Evolutionary conservation across 2,797 vertebrate genomes (phyloP).

Genomic region (Aphelocoma californica): DNA sequence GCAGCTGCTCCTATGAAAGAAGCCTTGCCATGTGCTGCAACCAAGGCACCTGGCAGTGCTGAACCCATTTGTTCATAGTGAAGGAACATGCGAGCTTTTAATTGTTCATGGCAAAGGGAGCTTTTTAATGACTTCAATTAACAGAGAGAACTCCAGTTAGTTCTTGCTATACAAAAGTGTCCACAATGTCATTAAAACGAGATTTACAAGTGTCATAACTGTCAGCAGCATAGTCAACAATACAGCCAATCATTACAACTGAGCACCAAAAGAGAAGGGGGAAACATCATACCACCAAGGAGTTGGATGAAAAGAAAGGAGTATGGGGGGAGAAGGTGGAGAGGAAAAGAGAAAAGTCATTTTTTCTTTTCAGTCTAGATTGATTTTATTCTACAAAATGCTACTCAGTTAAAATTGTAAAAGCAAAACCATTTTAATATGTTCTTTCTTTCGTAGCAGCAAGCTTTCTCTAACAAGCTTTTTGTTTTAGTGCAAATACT

Average conservation of each 20-base stretch:
- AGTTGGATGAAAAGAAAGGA: neutral
- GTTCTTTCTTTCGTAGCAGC: slow-evolving; percentile 79
- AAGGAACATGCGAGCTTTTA: slow-evolving; percentile 62
- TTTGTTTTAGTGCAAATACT: slow-evolving; percentile 81
- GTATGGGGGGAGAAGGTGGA: neutral
- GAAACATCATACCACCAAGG: neutral
- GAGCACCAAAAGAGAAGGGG: slow-evolving; percentile 52
- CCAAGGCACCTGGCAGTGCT: neutral
- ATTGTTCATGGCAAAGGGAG: slow-evolving; percentile 67
- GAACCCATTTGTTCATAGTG: slow-evolving; percentile 27
- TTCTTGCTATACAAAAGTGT: slow-evolving; percentile 70
- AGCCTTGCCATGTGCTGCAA: neutral
- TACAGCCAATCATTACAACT: slow-evolving; percentile 68
- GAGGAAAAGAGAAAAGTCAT: slow-evolving; percentile 57
- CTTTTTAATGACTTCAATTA: slow-evolving; percentile 72
- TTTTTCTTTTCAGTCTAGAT: slow-evolving; percentile 71
- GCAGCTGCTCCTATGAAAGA: slow-evolving; percentile 1
- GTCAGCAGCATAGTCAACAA: slow-evolving; percentile 66
- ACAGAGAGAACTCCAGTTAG: slow-evolving; percentile 71
- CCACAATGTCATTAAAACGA: slow-evolving; percentile 70
- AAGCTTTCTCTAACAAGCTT: slow-evolving; percentile 79
- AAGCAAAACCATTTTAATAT: slow-evolving; percentile 73
- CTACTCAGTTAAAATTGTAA: slow-evolving; percentile 74
- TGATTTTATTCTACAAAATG: slow-evolving; percentile 81
- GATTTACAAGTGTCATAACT: slow-evolving; percentile 72